Base-by-base conservation (phyloP, 92 coral and sea anemone genomes). In the Parazoanthus atlanticus region DNA sequence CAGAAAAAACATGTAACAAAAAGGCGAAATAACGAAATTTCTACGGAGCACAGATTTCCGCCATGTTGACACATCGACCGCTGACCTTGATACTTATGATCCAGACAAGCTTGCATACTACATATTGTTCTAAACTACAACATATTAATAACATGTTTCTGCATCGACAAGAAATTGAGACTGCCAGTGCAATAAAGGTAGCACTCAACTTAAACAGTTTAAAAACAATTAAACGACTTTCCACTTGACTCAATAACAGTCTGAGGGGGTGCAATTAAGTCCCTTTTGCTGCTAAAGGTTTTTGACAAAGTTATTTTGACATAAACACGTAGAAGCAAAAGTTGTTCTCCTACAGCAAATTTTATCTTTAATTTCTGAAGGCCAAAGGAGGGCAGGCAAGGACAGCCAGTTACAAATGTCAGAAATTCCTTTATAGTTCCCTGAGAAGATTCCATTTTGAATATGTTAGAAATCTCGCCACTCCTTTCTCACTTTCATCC, bases 271-370 rank as follows among this genome's bases (percentile, higher is more conserved):
- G 71, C 28, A 74, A 76, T 78, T 43, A 88, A 78, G 74, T 64
- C 84, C 32, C 33, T 71, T 47, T 86, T 80, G 69, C 41, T 71
- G 21, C 10, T 80, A 75, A 86, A 86, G 6, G 25, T 33, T 75
- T 76, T 89, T 72, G 88, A 58, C 74, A 89, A 85, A 81, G 91
- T 89, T 47, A 89, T 74, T 64, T 89, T n/a, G 82, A 83, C 91
- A 82, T 81, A 89, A 75, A 74, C 91, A 89, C 52, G 91, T 89
- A 29, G 91, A 89, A 58, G 91, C 91, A 89, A 82, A 89, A 78
- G 25, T 89, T 36, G 84, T 81, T 32, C 40, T 79, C 43, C 79
- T 64, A 2, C 79, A 9, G 40, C 79, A 75, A 75, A 75, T 33
- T 3, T 89, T 64, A 89, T 49, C 13, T 38, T 73, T 83, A 83